These are phyloP conservation scores for Cichlasoma orientale DNA, from an alignment of 2,797 vertebrate genomes.

Conservation along the genomic window DNA sequence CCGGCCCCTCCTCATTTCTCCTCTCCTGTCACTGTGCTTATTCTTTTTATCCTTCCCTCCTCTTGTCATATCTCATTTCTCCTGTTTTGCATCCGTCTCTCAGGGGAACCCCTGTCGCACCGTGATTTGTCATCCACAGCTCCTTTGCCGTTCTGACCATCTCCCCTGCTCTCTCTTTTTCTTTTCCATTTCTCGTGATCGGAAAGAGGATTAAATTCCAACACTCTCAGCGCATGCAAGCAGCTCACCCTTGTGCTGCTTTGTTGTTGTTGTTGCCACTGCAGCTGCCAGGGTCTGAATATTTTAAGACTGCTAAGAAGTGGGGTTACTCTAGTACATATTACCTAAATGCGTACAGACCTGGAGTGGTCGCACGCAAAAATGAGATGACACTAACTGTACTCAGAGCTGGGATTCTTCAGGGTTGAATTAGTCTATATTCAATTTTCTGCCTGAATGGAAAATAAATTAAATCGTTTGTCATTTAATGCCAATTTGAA, in stretches of 20 bases:
- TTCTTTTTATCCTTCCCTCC: constrained; percentile 12
- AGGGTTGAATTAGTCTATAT: not conserved
- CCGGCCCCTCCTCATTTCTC: constrained; percentile 11
- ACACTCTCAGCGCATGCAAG: not conserved
- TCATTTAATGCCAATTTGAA: constrained; percentile 4
- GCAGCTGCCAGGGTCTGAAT: constrained; percentile 2
- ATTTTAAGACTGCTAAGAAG: constrained; percentile 14
- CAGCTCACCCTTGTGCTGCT: not conserved
- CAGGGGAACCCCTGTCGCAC: constrained; percentile 35
- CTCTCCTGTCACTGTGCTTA: constrained; percentile 13
- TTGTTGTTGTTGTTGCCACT: not conserved
- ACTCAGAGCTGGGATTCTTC: not conserved
- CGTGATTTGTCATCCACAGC: constrained; percentile 28
- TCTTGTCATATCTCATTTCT: constrained; percentile 31
- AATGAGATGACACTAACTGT: constrained; percentile 6
- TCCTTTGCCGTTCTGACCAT: constrained; percentile 18
- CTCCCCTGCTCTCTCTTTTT: constrained; percentile 16
- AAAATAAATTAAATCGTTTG: constrained; percentile 18
- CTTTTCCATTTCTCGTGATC: constrained; percentile 21
- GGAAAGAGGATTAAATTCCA: constrained; percentile 45
- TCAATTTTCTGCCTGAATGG: constrained; percentile 23
- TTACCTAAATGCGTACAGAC: not conserved
- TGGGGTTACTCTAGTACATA: not conserved
- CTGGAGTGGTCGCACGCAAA: not conserved
- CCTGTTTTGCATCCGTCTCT: constrained; percentile 35